Percentiles rank a stretch among this genome's conserved stretches.
Evolutionary conservation across 2,888 invertebrate species (phyloP).

Genomic region (Drosophila mayaguana): DNA sequence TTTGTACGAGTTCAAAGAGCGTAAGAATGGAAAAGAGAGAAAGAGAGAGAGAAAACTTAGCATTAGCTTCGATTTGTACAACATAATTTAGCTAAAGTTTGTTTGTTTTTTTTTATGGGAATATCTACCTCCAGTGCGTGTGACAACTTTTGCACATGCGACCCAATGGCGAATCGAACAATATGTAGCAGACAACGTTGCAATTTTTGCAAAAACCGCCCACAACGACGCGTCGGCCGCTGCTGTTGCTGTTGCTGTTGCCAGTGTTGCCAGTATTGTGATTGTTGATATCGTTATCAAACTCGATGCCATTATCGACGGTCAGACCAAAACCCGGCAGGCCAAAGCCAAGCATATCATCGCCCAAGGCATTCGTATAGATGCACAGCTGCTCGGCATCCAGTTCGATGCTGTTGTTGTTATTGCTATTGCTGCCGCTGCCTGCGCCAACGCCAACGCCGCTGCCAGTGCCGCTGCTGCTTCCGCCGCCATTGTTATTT

Average conservation of each 20-base stretch:
- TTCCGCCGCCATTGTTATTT: constrained; percentile 40
- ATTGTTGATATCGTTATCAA: constrained; percentile 36
- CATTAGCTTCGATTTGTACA: constrained; percentile 58
- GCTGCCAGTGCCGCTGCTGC: constrained; percentile 22
- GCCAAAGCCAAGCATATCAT: constrained; percentile 61
- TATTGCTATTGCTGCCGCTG: constrained; percentile 39
- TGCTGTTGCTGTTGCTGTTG: constrained; percentile 16
- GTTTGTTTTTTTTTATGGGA: constrained; percentile 17
- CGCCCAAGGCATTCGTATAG: constrained; percentile 43
- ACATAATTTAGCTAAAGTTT: constrained; percentile 34
- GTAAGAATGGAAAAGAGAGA: constrained; percentile 25
- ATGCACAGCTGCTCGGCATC: constrained; percentile 61
- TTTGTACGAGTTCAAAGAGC: constrained; percentile 27
- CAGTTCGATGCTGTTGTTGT: constrained; percentile 54
- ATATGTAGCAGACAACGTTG: constrained; percentile 91
- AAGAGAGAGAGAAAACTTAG: constrained; percentile 59
- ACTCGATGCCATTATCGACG: constrained; percentile 48
- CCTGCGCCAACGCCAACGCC: constrained; percentile 5
- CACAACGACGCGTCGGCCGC: constrained; percentile 51
- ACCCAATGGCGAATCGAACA: constrained; percentile 91
- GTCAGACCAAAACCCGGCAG: constrained; percentile 51
- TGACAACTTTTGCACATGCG: constrained; percentile 93
- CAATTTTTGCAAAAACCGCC: constrained; percentile 86
- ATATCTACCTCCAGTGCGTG: constrained; percentile 92
- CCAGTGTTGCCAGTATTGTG: constrained; percentile 24